phyloP scores from a whole-genome alignment of 2,797 vertebrate species.

The Ceyx erithaca region DNA sequence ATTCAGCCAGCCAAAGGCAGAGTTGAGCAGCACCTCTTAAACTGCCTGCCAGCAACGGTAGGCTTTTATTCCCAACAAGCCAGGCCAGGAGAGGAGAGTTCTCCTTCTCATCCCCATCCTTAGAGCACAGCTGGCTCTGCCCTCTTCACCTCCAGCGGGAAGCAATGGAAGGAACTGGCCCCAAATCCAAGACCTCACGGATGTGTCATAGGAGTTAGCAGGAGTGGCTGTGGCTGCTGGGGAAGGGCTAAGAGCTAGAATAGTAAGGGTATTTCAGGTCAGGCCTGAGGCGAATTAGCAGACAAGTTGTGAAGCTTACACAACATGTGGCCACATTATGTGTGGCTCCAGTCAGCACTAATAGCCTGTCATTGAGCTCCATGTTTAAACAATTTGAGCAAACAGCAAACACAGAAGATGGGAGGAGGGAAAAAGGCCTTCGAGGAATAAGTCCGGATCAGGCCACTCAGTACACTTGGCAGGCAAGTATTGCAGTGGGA shows the following conservation, averaged over 20 bases:
- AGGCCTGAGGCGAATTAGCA: slow-evolving; percentile 68
- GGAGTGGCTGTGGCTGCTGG: neutral
- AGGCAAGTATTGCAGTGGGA: neutral
- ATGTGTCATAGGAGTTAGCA: neutral
- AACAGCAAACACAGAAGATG: slow-evolving; percentile 65
- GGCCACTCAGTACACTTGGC: neutral
- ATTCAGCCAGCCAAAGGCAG: neutral
- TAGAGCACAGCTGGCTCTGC: neutral
- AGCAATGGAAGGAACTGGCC: neutral
- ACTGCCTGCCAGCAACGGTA: rapidly evolving
- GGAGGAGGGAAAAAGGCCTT: slow-evolving; percentile 56
- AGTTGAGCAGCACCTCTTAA: neutral
- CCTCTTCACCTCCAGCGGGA: neutral
- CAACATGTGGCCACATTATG: slow-evolving; percentile 72
- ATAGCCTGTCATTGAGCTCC: slow-evolving; percentile 66
- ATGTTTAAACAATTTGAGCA: slow-evolving; percentile 71
- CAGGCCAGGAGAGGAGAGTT: neutral
- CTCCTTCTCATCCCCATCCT: neutral
- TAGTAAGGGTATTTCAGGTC: slow-evolving; percentile 69
- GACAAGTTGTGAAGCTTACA: slow-evolving; percentile 71
- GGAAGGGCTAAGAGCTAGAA: slow-evolving; percentile 36
- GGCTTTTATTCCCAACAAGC: neutral
- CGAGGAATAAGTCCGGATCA: slow-evolving; percentile 47
- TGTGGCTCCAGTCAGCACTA: slow-evolving; percentile 58
- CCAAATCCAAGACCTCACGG: neutral